Conservation (phyloP, 1,140 invertebrate genomes). For the Oppia nitens region DNA sequence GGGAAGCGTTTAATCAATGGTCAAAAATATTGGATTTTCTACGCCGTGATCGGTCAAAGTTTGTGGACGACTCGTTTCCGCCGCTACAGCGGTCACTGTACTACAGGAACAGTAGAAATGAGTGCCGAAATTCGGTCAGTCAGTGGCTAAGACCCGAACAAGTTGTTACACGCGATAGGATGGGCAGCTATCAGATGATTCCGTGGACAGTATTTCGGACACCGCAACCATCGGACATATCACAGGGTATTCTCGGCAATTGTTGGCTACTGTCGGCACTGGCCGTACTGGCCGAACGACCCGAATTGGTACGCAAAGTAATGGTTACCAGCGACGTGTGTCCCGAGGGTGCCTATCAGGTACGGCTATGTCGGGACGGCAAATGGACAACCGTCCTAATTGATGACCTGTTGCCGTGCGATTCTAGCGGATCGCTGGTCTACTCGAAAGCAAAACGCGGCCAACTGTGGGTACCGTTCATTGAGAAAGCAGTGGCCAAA, state of each 20-base stretch:
- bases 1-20: not conserved
- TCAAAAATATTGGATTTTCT: not conserved
- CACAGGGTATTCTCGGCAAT: conserved; percentile 87
- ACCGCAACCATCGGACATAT: conserved; percentile 82
- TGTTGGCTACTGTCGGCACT: conserved; percentile 93
- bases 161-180: not conserved
- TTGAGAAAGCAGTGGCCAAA: conserved; percentile 96
- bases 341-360: conserved; percentile 77
- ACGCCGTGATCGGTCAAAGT: not conserved
- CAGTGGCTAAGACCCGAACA: not conserved
- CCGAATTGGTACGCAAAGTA: conserved; percentile 77
- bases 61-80: not conserved
- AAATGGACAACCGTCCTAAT: conserved; percentile 87
- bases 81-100: not conserved
- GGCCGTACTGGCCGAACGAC: conserved; percentile 84
- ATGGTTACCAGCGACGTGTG: conserved; percentile 72
- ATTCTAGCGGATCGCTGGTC: conserved; percentile 70
- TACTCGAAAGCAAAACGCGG: conserved; percentile 88
- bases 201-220: conserved; percentile 63
- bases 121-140: not conserved
- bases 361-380: conserved; percentile 86
- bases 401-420: conserved; percentile 90
- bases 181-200: not conserved
- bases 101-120: not conserved
- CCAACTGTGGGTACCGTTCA: conserved; percentile 93